These are phyloP conservation scores for Drosophila siamana DNA, from an alignment of 2,888 invertebrate genomes.

Conservation along the genomic window DNA sequence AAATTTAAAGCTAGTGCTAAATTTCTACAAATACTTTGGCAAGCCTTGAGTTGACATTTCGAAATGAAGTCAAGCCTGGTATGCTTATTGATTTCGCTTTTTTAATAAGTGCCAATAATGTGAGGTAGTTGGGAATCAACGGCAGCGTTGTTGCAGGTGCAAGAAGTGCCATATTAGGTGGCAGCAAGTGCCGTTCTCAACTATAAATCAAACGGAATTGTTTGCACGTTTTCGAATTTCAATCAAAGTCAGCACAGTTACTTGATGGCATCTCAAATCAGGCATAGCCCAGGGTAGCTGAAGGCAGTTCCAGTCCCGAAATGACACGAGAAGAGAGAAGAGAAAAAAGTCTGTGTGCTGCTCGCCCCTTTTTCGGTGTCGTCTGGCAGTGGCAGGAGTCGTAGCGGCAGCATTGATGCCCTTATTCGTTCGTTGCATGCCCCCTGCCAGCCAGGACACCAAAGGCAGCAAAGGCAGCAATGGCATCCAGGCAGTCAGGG, in stretches of 20 bases:
- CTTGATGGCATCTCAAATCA: constrained; percentile 18
- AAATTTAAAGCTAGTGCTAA: too few species aligned
- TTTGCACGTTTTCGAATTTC: constrained; percentile 21
- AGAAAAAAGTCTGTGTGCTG: not conserved
- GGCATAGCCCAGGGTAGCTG: constrained; percentile 4
- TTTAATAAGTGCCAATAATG: not conserved
- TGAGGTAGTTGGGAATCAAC: not conserved
- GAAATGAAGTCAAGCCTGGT: not conserved
- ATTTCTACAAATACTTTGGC: too few species aligned
- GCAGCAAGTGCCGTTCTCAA: not conserved
- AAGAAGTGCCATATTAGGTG: not conserved
- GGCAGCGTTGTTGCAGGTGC: not conserved
- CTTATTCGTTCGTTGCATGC: constrained; percentile 26
- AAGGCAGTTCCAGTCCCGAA: not conserved
- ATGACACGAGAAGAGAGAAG: not conserved
- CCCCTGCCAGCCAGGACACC: too few species aligned
- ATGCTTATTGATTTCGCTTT: not conserved
- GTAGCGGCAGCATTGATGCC: constrained; percentile 6
- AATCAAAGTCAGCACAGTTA: constrained; percentile 21
- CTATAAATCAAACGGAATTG: constrained; percentile 7
- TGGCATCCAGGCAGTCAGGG: not conserved
- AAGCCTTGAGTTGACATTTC: too few species aligned
- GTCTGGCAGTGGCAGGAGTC: constrained; percentile 26
- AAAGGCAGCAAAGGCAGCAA: too few species aligned
- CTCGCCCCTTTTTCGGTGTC: not conserved